phyloP scores from a whole-genome alignment of 92 coral and sea anemone species.

The Zoanthus solanderi region DNA sequence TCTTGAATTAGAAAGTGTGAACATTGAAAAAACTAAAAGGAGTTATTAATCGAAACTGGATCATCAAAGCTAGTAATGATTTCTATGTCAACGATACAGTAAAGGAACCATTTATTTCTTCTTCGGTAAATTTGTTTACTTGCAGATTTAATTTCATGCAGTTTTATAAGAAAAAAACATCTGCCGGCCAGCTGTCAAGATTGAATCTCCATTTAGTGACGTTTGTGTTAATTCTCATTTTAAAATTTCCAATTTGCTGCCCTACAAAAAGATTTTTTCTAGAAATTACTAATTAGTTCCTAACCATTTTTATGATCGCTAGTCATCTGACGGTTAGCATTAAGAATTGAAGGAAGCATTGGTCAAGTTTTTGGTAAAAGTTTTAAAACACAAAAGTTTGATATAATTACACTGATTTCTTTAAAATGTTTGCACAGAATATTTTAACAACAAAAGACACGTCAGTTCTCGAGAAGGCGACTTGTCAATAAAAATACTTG shows the following conservation, averaged over 20 bases:
- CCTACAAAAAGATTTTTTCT: background rate
- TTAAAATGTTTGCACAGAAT: slow-evolving; percentile 38
- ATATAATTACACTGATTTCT: slow-evolving; percentile 11
- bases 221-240: slow-evolving; percentile 10
- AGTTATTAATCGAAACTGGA: no score
- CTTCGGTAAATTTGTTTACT: slow-evolving; percentile 36
- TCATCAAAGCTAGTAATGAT: background rate
- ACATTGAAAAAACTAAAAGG: no score
- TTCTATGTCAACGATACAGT: background rate
- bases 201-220: slow-evolving; percentile 39
- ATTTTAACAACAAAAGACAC: slow-evolving; percentile 9
- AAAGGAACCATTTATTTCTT: background rate
- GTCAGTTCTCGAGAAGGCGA: background rate
- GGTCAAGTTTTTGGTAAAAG: background rate
- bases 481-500: background rate
- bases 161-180: slow-evolving; percentile 24
- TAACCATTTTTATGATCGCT: background rate
- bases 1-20: no score
- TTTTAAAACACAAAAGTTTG: background rate
- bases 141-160: slow-evolving; percentile 30
- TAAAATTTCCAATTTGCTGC: background rate
- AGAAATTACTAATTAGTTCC: background rate
- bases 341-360: background rate
- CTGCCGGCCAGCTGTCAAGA: slow-evolving; percentile 41
- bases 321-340: no score